Base-by-base conservation (phyloP, 2,888 invertebrate genomes). In the Spisula solida region DNA sequence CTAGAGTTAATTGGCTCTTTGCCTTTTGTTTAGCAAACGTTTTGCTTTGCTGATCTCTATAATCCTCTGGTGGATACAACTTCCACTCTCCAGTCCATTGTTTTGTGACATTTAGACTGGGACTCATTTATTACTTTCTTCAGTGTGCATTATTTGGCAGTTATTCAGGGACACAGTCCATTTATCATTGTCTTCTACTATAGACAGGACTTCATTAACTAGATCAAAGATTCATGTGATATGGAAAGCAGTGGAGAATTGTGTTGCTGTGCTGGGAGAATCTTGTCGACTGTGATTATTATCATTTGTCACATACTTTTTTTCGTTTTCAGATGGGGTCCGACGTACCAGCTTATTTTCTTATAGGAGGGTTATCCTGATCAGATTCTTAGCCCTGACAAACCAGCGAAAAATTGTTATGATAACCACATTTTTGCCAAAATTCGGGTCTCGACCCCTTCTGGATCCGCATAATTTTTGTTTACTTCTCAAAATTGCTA, bases 41-140 rank as follows among this genome's bases (percentile, higher is more conserved):
- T 34, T 75, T 75, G 75, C 75, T 31, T 31, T 31, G 34, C 0
- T 31, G 34, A 51, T 34, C 25, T 51, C 25, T 80, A 2, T 80
- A 25, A 14, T 80, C 25, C 47, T 47, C 80, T 47, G 20, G 80
- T n/a, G 80, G 80, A 47, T 51, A 25, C 47, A 51, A 48, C 25
- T 5, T 29, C n/a, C 1, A n/a, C 80, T 48, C 51, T 80, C 6
- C 10, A 48, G 47, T 85, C 79, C 85, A 79, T 34, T 83, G 82
- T 84, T 66, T 82, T 86, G 34, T 89, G 89, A 86, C 86, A 86
- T 16, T 55, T 85, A 55, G 86, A 86, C 70, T 89, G 86, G 83
- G 47, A 12, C 34, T 86, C 89, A 86, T 82, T 86, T 48, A 84
- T 88, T 70, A 83, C 60, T 34, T 8, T n/a, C 48, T 66, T 60